These are phyloP conservation scores for Ricordea florida DNA, from an alignment of 92 coral and sea anemone genomes.

Conservation along the genomic window DNA sequence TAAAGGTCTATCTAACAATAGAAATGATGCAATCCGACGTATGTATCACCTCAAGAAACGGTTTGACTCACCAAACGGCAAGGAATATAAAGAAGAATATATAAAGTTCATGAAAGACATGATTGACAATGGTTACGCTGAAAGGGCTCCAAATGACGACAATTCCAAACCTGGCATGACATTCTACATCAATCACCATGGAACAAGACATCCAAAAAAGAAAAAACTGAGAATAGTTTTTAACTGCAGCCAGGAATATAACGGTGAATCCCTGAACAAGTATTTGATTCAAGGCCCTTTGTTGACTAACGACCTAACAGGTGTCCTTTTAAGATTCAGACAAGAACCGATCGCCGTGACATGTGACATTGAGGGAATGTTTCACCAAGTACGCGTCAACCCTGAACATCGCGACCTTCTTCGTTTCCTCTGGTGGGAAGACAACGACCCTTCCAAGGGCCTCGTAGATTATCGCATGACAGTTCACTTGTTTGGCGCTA, in stretches of 20 bases:
- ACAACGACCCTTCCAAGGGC: not conserved
- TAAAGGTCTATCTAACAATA: slow-evolving; percentile 31
- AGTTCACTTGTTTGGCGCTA: slow-evolving; percentile 40
- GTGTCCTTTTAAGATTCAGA: not conserved
- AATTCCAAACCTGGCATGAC: not conserved
- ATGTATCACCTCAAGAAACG: slow-evolving; percentile 40
- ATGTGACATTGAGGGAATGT: slow-evolving; percentile 11
- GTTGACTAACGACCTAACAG: slow-evolving; percentile 16
- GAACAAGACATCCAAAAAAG: slow-evolving; percentile 32
- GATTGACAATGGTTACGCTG: slow-evolving; percentile 43
- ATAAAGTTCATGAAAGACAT: slow-evolving; percentile 44
- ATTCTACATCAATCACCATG: slow-evolving; percentile 39
- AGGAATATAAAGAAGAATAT: slow-evolving; percentile 50
- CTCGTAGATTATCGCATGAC: slow-evolving; percentile 33
- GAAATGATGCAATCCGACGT: slow-evolving; percentile 25
- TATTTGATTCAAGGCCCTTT: slow-evolving; percentile 23
- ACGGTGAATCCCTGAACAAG: slow-evolving; percentile 28
- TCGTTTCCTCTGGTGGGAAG: slow-evolving; percentile 44
- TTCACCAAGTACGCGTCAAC: slow-evolving; percentile 4
- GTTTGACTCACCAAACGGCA: slow-evolving; percentile 7
- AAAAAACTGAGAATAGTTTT: slow-evolving; percentile 23
- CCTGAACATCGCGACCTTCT: slow-evolving; percentile 1
- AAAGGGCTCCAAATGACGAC: not conserved
- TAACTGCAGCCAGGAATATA: slow-evolving; percentile 21
- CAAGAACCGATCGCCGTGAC: slow-evolving; percentile 20